Conservation (phyloP, 2,888 invertebrate species). For the Leptinotarsa juncta region DNA sequence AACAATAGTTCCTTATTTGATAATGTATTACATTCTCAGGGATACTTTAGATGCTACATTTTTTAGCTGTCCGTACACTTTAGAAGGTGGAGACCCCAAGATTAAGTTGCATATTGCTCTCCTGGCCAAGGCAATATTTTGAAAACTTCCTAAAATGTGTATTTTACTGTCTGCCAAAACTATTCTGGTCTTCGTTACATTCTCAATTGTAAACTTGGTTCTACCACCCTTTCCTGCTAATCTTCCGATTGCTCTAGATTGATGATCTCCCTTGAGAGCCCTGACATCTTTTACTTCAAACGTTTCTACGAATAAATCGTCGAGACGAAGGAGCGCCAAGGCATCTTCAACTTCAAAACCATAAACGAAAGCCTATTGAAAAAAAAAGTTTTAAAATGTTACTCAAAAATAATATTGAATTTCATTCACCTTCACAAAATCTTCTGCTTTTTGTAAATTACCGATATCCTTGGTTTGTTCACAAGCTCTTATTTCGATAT, state of each 20-base stretch:
- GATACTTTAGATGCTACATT: conserved; percentile 86
- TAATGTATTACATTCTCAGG: conserved; percentile 76
- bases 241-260: conserved; percentile 95
- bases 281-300: conserved; percentile 98
- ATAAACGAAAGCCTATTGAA: conserved; percentile 82
- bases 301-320: conserved; percentile 96
- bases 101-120: conserved; percentile 96
- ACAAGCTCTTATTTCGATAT: conserved; percentile 84
- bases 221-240: conserved; percentile 97
- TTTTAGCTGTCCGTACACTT: conserved; percentile 95
- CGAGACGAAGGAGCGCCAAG: conserved; percentile 90
- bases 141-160: conserved; percentile 96
- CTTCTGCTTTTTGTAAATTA: conserved; percentile 96
- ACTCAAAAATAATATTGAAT: not conserved
- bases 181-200: conserved; percentile 97
- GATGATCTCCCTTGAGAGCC: conserved; percentile 93
- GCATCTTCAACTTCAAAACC: conserved; percentile 99
- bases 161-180: conserved; percentile 97
- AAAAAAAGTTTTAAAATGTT: not conserved
- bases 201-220: conserved; percentile 98
- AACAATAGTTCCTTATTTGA: conserved; percentile 56
- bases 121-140: conserved; percentile 94
- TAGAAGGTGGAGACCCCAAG: conserved; percentile 95
- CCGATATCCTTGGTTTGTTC: conserved; percentile 85
- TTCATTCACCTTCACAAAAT: conserved; percentile 82